Conservation (phyloP, 1,140 invertebrate genomes). For the Frieseomelitta varia region DNA sequence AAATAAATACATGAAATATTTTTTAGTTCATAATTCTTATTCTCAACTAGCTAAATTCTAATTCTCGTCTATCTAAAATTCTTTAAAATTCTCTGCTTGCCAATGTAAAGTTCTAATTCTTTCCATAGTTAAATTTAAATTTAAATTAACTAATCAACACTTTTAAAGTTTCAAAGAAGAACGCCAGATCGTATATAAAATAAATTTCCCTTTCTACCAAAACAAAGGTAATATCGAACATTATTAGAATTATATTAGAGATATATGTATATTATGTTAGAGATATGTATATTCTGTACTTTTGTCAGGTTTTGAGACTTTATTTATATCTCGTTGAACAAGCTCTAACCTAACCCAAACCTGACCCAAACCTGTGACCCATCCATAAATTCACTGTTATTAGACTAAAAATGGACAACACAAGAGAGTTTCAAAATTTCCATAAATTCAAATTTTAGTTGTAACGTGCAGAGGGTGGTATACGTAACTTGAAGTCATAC, state of each 20-base stretch:
- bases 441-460: not conserved
- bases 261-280: too few relatives aligned
- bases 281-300: not conserved
- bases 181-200: not conserved
- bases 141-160: not conserved
- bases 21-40: too few relatives aligned
- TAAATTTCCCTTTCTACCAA: not conserved
- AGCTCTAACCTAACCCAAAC: too few relatives aligned
- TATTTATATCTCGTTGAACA: not conserved
- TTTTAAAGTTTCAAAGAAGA: not conserved
- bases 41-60: too few relatives aligned
- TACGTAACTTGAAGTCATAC: not conserved
- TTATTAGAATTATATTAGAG: not conserved
- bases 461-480: not conserved
- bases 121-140: too few relatives aligned
- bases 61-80: too few relatives aligned
- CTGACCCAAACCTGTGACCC: not conserved
- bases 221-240: not conserved
- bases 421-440: not conserved
- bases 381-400: not conserved
- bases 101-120: too few relatives aligned
- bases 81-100: too few relatives aligned
- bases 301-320: not conserved
- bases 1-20: too few relatives aligned
- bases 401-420: not conserved